A percentile compares a stretch with the other conserved stretches of the same genome.
phyloP scores from a whole-genome alignment of 2,797 vertebrate species.

The Chelon labrosus region DNA sequence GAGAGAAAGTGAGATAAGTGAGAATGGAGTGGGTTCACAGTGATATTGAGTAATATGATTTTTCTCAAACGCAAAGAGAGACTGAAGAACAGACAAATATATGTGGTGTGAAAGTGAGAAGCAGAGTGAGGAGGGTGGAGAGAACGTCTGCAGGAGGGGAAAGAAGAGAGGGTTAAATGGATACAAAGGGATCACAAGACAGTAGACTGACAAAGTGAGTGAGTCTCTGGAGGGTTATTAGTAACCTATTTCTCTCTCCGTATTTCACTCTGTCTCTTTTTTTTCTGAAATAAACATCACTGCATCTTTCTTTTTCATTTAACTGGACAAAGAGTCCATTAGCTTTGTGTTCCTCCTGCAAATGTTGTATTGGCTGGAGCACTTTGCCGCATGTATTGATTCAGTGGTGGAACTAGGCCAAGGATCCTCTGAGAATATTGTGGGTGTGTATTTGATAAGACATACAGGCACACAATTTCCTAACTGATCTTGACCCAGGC shows the following conservation, averaged over 20 bases:
- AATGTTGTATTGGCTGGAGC: constrained; percentile 21
- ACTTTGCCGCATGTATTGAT: constrained; percentile 62
- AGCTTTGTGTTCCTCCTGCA: constrained; percentile 23
- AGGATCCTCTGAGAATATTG: constrained; percentile 37
- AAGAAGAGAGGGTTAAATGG: constrained; percentile 14
- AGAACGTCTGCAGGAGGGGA: not conserved
- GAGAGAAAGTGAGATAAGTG: constrained; percentile 5
- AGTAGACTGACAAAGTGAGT: constrained; percentile 4
- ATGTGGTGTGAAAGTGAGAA: constrained; percentile 19
- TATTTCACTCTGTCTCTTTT: constrained; percentile 8
- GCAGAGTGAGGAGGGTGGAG: constrained; percentile 1
- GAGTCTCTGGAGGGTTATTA: constrained; percentile 13
- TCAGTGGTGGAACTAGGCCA: constrained; percentile 39
- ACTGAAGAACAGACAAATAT: constrained; percentile 9
- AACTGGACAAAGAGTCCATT: constrained; percentile 46
- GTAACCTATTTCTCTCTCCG: constrained; percentile 30
- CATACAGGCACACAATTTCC: constrained; percentile 8
- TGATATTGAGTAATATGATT: constrained; percentile 20
- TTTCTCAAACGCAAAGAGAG: constrained; percentile 20
- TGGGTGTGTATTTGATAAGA: constrained; percentile 22
- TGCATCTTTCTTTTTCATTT: constrained; percentile 23
- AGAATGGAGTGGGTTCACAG: constrained; percentile 34
- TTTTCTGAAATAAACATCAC: constrained; percentile 27
- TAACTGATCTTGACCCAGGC: constrained; percentile 9
- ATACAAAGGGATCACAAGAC: constrained; percentile 5